These are phyloP conservation scores for Acanthis flammea DNA, from an alignment of 2,797 vertebrate genomes.

Conservation along the genomic window DNA sequence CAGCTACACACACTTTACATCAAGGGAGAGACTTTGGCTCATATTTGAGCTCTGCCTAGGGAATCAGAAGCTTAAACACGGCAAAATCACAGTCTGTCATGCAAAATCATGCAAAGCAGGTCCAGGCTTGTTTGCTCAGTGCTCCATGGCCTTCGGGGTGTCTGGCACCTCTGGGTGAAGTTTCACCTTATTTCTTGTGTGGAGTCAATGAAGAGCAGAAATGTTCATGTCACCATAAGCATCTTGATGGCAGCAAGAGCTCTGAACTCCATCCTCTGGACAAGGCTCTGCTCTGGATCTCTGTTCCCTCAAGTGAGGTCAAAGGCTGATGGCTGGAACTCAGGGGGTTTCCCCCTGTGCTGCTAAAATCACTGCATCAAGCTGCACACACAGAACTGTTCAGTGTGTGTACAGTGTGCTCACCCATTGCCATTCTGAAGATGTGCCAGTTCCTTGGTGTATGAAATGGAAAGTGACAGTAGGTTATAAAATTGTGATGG, in stretches of 20 bases:
- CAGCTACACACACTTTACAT: background rate
- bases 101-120: background rate
- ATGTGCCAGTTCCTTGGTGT: conserved; percentile 64
- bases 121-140: accelerated
- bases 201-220: background rate
- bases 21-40: background rate
- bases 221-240: accelerated
- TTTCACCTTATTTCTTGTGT: background rate
- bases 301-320: background rate
- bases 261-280: background rate
- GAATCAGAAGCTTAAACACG: background rate
- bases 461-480: conserved; percentile 71
- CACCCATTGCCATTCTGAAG: conserved; percentile 61
- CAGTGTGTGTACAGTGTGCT: conserved; percentile 3
- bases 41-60: background rate
- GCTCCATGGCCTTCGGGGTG: accelerated
- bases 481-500: conserved; percentile 85
- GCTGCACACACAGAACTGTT: background rate
- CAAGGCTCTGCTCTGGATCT: background rate
- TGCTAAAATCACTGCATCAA: background rate
- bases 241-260: background rate
- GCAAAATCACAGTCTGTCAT: background rate
- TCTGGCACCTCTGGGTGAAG: accelerated
- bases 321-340: background rate
- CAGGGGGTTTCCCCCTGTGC: background rate